Percentiles rank a stretch among this genome's conserved stretches.
Conservation (phyloP, 2,888 invertebrate species). For the Meiosimyza decipiens region DNA sequence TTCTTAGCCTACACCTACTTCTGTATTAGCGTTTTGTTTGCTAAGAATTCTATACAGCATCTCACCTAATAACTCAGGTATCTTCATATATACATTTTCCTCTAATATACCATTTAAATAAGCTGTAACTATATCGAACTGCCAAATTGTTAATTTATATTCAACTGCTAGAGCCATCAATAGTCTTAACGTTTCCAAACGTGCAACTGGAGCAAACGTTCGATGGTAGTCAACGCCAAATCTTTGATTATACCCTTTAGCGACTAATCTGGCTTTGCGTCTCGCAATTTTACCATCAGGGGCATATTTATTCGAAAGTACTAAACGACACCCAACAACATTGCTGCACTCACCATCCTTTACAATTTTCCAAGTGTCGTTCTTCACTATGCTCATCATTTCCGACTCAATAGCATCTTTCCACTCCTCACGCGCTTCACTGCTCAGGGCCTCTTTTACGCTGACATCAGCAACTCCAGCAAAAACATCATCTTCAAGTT, state of each 20-base stretch:
- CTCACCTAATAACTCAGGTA: no score
- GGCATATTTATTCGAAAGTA: conserved; percentile 38
- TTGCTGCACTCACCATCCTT: conserved; percentile 9
- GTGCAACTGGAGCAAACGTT: no score
- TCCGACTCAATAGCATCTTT: conserved; percentile 41
- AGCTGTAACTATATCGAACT: no score
- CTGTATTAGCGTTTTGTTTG: conserved; percentile 11
- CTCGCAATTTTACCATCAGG: conserved; percentile 32
- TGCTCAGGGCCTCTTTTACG: conserved; percentile 33
- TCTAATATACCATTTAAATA: conserved; percentile 35
- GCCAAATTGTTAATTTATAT: conserved; percentile 28
- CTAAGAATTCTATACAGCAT: conserved; percentile 34
- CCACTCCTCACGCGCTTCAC: no score
- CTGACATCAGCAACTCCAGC: conserved; percentile 35
- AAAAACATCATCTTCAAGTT: no score
- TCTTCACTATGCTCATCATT: conserved; percentile 31
- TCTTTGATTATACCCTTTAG: no score
- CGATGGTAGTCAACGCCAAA: no score
- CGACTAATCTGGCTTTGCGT: conserved; percentile 36
- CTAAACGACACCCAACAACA: conserved; percentile 40
- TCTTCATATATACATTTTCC: no score
- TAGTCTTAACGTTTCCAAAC: conserved; percentile 37
- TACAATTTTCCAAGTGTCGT: no score
- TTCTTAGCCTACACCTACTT: conserved; percentile 24
- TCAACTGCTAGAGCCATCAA: conserved; percentile 37